phyloP scores from a whole-genome alignment of 2,113 vertebrate species.

The Heterocephalus glaber region DNA sequence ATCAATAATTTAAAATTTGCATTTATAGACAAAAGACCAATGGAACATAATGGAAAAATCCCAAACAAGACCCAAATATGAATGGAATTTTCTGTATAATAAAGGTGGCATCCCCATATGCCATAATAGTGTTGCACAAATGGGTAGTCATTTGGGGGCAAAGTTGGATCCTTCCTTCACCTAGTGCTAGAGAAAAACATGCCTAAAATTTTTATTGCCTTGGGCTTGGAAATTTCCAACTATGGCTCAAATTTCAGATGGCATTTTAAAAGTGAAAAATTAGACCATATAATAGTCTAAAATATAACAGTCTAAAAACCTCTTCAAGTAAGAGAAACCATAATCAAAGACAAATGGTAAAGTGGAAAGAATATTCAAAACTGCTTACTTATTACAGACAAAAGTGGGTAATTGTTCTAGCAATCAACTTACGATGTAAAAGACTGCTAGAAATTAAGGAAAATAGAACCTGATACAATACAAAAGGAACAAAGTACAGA shows the following conservation, averaged over 20 bases:
- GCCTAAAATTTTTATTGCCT: neutral
- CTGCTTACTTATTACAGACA: neutral
- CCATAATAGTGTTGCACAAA: neutral
- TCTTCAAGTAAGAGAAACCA: neutral
- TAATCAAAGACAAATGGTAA: neutral
- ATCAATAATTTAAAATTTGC: neutral
- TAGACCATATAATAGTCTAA: neutral
- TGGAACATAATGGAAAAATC: neutral
- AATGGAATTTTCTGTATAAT: neutral
- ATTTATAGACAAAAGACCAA: neutral
- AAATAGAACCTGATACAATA: neutral
- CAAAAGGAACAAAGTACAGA: neutral
- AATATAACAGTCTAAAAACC: neutral
- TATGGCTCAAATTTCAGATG: neutral
- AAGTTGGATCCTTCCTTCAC: neutral
- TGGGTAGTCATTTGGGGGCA: neutral
- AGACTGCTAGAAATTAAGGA: neutral
- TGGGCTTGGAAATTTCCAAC: neutral
- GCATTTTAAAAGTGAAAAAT: neutral
- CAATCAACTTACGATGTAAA: neutral
- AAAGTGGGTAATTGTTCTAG: neutral
- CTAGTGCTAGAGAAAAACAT: neutral
- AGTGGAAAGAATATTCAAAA: neutral
- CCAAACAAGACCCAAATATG: neutral
- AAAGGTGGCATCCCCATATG: no score